phyloP scores from a whole-genome alignment of 2,797 vertebrate genomes.

The Poliocrania exsul region DNA sequence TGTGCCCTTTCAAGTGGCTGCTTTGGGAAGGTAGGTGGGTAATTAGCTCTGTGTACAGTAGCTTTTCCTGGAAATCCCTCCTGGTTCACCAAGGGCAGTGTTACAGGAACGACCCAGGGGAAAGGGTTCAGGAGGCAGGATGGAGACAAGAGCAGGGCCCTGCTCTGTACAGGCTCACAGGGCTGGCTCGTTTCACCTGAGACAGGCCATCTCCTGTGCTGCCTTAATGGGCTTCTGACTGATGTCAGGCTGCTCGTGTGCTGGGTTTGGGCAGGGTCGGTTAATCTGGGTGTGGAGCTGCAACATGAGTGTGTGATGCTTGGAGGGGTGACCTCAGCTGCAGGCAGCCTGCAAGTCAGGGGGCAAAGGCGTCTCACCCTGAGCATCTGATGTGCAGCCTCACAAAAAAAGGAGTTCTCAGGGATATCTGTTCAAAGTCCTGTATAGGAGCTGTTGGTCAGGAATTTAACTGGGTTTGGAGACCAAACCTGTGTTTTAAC shows the following conservation, averaged over 20 bases:
- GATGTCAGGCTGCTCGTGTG: not conserved
- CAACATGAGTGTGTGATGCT: not conserved
- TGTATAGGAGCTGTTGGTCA: not conserved
- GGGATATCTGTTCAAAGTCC: not conserved
- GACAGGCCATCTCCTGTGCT: not conserved
- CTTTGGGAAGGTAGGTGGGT: not conserved
- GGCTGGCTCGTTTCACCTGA: not conserved
- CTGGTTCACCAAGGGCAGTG: not conserved
- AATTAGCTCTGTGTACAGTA: not conserved
- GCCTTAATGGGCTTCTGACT: not conserved
- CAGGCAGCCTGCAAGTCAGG: not conserved
- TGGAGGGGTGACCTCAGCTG: not conserved
- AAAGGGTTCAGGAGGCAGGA: not conserved
- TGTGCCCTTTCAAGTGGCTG: not conserved
- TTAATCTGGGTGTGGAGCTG: not conserved
- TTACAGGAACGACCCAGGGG: not conserved
- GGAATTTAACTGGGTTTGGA: not conserved
- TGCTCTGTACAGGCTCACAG: not conserved
- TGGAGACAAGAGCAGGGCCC: not conserved
- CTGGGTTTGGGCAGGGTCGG: not conserved
- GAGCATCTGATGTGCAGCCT: not conserved
- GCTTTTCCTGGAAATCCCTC: conserved; percentile 20
- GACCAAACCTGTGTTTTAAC: not conserved
- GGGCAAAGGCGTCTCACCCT: not conserved
- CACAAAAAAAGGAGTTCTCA: accelerated